Evolutionary conservation across 1,140 invertebrate species (phyloP).

Genomic region (Drosophila nikananu): DNA sequence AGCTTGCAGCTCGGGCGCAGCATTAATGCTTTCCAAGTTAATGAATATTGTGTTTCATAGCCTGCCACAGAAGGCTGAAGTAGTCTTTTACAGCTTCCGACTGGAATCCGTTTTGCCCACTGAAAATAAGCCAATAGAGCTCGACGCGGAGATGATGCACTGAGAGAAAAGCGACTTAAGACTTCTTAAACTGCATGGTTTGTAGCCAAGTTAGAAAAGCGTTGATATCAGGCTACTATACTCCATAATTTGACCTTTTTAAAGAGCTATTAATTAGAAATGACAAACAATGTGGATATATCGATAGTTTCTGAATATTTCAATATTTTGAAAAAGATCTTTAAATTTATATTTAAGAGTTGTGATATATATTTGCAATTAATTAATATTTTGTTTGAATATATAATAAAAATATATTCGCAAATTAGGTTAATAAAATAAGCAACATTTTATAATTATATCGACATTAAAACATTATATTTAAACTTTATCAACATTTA

Average conservation of each 20-base stretch:
- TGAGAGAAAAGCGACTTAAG: slow-evolving; percentile 2
- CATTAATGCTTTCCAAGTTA: slow-evolving; percentile 80
- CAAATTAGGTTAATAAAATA: too few relatives aligned
- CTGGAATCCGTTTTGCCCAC: slow-evolving; percentile 73
- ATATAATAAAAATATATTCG: too few relatives aligned
- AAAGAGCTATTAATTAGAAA: too few relatives aligned
- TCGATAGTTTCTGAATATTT: background rate
- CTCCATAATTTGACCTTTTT: too few relatives aligned
- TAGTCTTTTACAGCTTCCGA: slow-evolving; percentile 79
- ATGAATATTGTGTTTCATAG: slow-evolving; percentile 83
- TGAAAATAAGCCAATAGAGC: slow-evolving; percentile 53
- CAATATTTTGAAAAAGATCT: background rate
- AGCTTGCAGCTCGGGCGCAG: slow-evolving; percentile 45
- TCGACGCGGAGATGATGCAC: slow-evolving; percentile 5
- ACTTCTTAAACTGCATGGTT: too few relatives aligned
- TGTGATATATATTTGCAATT: too few relatives aligned
- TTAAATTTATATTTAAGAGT: background rate
- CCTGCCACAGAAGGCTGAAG: slow-evolving; percentile 67
- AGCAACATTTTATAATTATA: too few relatives aligned
- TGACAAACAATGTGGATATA: background rate
- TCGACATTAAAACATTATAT: too few relatives aligned
- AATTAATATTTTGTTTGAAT: too few relatives aligned
- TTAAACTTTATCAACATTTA: too few relatives aligned
- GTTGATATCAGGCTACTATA: background rate
- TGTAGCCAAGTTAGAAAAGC: background rate